Evolutionary conservation across 2,113 vertebrate species (phyloP).

Genomic region (Pelmatolapia mariae): DNA sequence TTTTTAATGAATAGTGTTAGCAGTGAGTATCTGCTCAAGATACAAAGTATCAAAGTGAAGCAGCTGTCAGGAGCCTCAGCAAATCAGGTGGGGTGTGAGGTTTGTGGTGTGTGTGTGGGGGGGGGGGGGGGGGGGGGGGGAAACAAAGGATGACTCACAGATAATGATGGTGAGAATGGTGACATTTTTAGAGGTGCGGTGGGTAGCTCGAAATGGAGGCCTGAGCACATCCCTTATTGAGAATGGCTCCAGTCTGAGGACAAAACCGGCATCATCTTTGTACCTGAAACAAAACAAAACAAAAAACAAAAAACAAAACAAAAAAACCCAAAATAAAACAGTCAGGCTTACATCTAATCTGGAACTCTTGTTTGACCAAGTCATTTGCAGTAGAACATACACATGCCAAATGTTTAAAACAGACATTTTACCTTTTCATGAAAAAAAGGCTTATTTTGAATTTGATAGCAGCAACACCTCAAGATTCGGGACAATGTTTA

Average conservation of each 20-base stretch:
- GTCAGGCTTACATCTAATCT: not conserved
- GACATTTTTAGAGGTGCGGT: constrained; percentile 27
- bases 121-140: no score
- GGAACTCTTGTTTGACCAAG: not conserved
- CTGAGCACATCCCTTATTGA: not conserved
- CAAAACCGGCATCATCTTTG: not conserved
- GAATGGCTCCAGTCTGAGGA: not conserved
- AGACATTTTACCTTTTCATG: not conserved
- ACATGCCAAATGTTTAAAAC: not conserved
- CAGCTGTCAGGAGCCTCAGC: not conserved
- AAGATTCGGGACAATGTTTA: not conserved
- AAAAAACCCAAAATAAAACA: no score
- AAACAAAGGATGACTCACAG: not conserved
- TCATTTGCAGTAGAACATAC: not conserved
- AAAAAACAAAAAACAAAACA: fast-evolving
- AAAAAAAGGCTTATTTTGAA: not conserved
- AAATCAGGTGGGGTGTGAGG: not conserved
- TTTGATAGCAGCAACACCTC: not conserved
- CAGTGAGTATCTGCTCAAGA: not conserved
- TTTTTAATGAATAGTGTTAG: not conserved
- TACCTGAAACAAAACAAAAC: not conserved
- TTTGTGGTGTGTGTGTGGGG: not conserved
- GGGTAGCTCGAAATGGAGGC: not conserved
- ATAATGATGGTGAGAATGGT: not conserved
- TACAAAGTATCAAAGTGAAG: not conserved